Conservation (phyloP, 2,888 invertebrate genomes). For the Yponomeuta cagnagella region DNA sequence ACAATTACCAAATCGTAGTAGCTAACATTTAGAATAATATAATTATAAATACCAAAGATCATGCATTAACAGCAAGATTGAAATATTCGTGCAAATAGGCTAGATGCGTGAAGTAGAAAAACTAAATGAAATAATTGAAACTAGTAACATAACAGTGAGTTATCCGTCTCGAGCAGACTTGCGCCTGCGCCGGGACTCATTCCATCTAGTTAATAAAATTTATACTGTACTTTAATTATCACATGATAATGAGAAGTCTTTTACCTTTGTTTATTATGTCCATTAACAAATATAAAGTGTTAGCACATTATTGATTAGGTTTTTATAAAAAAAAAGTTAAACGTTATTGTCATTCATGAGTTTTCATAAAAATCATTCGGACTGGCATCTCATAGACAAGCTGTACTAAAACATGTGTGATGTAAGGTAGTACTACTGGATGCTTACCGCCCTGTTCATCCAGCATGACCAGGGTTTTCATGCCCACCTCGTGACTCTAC, state of each 20-base stretch:
- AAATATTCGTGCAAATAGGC: slow-evolving; percentile 68
- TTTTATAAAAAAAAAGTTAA: slow-evolving; percentile 43
- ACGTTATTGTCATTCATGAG: slow-evolving; percentile 58
- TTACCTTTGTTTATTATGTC: slow-evolving; percentile 62
- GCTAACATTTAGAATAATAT: slow-evolving; percentile 64
- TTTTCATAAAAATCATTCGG: slow-evolving; percentile 56
- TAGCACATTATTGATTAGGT: slow-evolving; percentile 60
- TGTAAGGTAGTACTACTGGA: slow-evolving; percentile 75
- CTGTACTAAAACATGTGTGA: slow-evolving; percentile 68
- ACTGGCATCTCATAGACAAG: slow-evolving; percentile 70
- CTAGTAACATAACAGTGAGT: slow-evolving; percentile 37
- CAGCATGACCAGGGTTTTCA: slow-evolving; percentile 99
- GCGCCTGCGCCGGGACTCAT: slow-evolving; percentile 35
- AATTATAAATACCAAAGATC: slow-evolving; percentile 55
- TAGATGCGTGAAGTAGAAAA: slow-evolving; percentile 67
- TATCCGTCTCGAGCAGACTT: background rate
- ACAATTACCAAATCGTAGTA: slow-evolving; percentile 41
- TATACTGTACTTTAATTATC: slow-evolving; percentile 41
- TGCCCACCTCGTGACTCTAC: slow-evolving; percentile 99
- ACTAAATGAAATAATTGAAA: slow-evolving; percentile 57
- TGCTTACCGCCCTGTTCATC: slow-evolving; percentile 99
- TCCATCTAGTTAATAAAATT: slow-evolving; percentile 45
- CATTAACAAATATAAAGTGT: slow-evolving; percentile 56
- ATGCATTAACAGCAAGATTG: slow-evolving; percentile 71
- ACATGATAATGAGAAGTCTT: slow-evolving; percentile 55